Evolutionary conservation across 2,113 vertebrate species (phyloP).

Genomic region (Pithys albifrons): DNA sequence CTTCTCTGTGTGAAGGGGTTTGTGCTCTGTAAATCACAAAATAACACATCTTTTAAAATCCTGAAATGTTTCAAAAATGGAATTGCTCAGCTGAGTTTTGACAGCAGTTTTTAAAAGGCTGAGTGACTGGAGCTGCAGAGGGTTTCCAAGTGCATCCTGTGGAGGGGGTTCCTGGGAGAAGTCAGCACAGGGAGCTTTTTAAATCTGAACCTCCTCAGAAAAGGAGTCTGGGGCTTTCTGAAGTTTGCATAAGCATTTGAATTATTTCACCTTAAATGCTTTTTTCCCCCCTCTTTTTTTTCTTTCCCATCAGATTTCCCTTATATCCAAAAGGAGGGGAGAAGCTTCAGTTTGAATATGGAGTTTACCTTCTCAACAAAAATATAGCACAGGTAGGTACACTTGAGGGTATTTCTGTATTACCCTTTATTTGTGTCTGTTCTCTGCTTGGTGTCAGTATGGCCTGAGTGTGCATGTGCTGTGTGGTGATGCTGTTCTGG

Average conservation of each 20-base stretch:
- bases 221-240: not conserved
- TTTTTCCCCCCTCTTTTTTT: not conserved
- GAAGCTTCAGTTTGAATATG: slow-evolving; percentile 96
- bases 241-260: not conserved
- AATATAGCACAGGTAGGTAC: slow-evolving; percentile 94
- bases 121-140: not conserved
- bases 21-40: not conserved
- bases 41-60: not conserved
- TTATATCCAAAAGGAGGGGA: slow-evolving; percentile 93
- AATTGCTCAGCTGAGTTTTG: not conserved
- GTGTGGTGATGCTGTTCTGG: not conserved
- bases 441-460: not conserved
- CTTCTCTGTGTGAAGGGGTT: not conserved
- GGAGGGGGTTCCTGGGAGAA: not conserved
- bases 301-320: slow-evolving; percentile 84
- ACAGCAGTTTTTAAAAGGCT: not conserved
- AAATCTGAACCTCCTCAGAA: not conserved
- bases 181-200: not conserved
- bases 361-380: slow-evolving; percentile 98
- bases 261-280: not conserved
- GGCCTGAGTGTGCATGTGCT: not conserved
- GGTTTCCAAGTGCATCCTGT: not conserved
- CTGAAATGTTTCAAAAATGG: not conserved
- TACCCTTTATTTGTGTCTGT: not conserved
- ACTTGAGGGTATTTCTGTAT: not conserved